Base-by-base conservation (phyloP, 2,888 invertebrate species). In the Pelosia muscerda region DNA sequence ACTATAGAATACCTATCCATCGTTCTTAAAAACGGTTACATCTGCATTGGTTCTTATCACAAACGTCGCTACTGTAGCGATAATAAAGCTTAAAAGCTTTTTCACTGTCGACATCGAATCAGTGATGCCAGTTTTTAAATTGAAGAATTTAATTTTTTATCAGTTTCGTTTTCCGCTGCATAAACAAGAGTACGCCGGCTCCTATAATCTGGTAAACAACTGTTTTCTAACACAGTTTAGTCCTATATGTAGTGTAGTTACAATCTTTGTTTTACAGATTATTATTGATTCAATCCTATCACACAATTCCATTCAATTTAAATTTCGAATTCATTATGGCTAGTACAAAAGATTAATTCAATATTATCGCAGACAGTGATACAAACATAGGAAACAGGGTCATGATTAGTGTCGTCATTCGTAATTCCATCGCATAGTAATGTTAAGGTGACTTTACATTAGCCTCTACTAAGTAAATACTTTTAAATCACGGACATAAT, bases 291-390 rank as follows among this genome's bases (percentile, higher is more conserved):
- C 8, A 10, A 5, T 34, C 28, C 31, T 49, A 57, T 31, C 49
- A 10, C 58, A 53, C 38, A 2, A 25, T n/a, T 38, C 28, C 49
- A 65, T 65, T 71, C 55, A 38, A 70, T 69, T 62, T 54, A 34
- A 61, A 57, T 65, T 31, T 23, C 66, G 66, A 75, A 72, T 77
- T 72, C 63, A 75, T 75, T 75, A 72, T 42, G 62, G 71, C 60
- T 58, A 63, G 63, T 64, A 65, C 62, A 42, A 65, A 57, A 69
- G 79, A 78, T 77, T 68, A 72, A 72, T 75, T 69, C 57, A 65
- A 79, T 23, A 53, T 68, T 71, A 77, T 78, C 70, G 66, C 56
- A 58, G 63, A 57, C 67, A 66, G 56, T 66, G 67, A 26, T 54
- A 49, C 55, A 57, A 25, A 56, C 60, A 70, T 78, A 59, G 64